phyloP scores from a whole-genome alignment of 1,140 invertebrate genomes.

The Liolophura sinensis region DNA sequence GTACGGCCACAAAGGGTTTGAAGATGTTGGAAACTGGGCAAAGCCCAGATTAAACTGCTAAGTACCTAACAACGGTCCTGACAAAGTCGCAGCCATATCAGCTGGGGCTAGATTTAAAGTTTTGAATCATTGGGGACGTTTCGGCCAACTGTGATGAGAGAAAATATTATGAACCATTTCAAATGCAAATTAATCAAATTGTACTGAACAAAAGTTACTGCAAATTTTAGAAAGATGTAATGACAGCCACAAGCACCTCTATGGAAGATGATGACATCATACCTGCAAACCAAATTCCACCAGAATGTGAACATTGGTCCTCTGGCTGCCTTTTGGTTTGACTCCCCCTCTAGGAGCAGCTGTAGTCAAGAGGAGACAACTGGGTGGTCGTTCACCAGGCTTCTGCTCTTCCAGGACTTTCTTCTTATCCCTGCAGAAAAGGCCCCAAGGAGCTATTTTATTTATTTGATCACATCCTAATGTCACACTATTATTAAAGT shows the following conservation, averaged over 20 bases:
- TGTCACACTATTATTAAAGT: no score
- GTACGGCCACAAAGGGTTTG: no score
- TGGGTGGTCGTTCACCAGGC: slow-evolving; percentile 28
- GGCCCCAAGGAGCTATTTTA: no score
- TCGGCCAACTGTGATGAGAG: no score
- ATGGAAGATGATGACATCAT: slow-evolving; percentile 17
- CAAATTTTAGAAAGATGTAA: not conserved
- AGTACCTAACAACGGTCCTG: no score
- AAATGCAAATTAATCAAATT: not conserved
- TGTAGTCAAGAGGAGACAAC: slow-evolving; percentile 41
- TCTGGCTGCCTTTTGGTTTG: slow-evolving; percentile 62
- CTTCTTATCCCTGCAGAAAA: slow-evolving; percentile 13
- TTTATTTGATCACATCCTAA: no score
- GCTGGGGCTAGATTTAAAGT: no score
- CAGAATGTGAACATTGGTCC: slow-evolving; percentile 85
- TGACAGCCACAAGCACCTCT: slow-evolving; percentile 4
- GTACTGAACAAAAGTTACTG: slow-evolving; percentile 1
- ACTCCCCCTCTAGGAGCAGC: slow-evolving; percentile 51
- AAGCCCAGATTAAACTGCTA: no score
- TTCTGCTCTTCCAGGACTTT: slow-evolving; percentile 12
- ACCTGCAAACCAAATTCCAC: slow-evolving; percentile 84
- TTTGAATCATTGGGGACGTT: no score
- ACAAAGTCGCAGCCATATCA: no score
- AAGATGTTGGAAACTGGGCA: no score
- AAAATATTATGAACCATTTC: no score